These are phyloP conservation scores for Podarcis cretensis DNA, from an alignment of 2,113 vertebrate genomes.

Conservation along the genomic window DNA sequence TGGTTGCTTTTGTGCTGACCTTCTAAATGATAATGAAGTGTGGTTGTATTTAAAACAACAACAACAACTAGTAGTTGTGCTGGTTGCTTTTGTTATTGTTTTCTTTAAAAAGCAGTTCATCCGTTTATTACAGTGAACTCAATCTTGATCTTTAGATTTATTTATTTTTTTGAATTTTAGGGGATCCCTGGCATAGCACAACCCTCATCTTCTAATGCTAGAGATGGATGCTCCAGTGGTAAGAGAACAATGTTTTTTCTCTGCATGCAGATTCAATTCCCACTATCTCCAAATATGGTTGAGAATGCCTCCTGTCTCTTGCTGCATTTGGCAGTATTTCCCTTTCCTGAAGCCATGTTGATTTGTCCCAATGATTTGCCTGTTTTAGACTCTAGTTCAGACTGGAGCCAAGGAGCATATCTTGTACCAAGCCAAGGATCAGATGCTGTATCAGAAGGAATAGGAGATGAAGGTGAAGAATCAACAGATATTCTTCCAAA, in stretches of 20 bases:
- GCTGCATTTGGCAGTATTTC: no score
- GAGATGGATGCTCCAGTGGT: slow-evolving; percentile 91
- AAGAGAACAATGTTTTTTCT: slow-evolving; percentile 57
- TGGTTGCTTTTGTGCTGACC: no score
- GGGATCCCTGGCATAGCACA: slow-evolving; percentile 71
- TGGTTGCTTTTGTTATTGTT: no score
- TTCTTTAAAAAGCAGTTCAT: no score
- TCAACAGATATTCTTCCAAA: slow-evolving; percentile 84
- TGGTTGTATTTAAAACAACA: no score
- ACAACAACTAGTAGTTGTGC: no score
- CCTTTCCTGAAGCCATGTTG: no score
- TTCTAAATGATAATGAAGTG: no score
- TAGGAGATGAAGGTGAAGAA: slow-evolving; percentile 80
- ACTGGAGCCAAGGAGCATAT: slow-evolving; percentile 88
- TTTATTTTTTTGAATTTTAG: slow-evolving; percentile 67
- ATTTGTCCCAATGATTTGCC: slow-evolving; percentile 21
- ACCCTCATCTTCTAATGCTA: slow-evolving; percentile 75
- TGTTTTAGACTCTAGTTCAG: slow-evolving; percentile 89
- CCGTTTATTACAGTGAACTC: no score
- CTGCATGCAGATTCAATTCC: no score
- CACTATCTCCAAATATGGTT: neutral
- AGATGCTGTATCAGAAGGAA: slow-evolving; percentile 81
- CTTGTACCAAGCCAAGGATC: slow-evolving; percentile 82
- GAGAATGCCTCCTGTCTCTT: no score
- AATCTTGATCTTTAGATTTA: slow-evolving; percentile 27